Base-by-base conservation (phyloP, 2,888 invertebrate species). In the Cylindroiulus punctatus region DNA sequence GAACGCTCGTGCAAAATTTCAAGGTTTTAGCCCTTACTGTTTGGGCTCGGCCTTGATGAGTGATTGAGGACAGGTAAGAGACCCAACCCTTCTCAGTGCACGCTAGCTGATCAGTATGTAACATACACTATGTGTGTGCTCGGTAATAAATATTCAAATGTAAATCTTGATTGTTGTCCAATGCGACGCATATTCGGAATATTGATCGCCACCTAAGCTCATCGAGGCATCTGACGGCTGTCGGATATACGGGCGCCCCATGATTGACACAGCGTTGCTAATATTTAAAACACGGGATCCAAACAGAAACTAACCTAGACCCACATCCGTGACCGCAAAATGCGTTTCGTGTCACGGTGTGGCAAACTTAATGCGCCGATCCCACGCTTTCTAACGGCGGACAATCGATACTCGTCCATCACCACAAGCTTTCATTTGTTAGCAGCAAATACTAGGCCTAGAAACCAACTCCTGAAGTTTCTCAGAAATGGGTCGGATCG, bases 281-380 rank as follows among this genome's bases (percentile, higher is more conserved):
- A 52, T 52, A n/a, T 52, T 52, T 52, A 52, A 52, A 52, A 52
- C n/a, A n/a, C n/a, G 52, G 52, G n/a, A n/a, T 52, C n/a, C n/a
- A n/a, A n/a, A 52, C 52, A 52, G 2, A 19, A 52, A 52, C 5
- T 52, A 52, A 52, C 52, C 52, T 52, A 52, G 52, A 52, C 52
- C 52, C n/a, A 52, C 52, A 52, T 52, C 52, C 52, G 52, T 52
- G 52, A 52, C 52, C 52, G 52, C 52, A 52, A 52, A 52, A 52
- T 52, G 52, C 52, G 52, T 52, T n/a, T 52, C 52, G 52, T 52
- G 52, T 52, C 52, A 52, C 47, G 47, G 47, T 47, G 47, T 8
- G 19, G 47, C 1, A 47, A 12, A 47, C 47, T 47, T 47, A 47
- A 47, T 19, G 47, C 19, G 47, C 47, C 17, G 19, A 47, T 47